A percentile compares a stretch with the other conserved stretches of the same genome.
Evolutionary conservation across 1,140 invertebrate genomes (phyloP).

Genomic region (Leptoteleia sp.): DNA sequence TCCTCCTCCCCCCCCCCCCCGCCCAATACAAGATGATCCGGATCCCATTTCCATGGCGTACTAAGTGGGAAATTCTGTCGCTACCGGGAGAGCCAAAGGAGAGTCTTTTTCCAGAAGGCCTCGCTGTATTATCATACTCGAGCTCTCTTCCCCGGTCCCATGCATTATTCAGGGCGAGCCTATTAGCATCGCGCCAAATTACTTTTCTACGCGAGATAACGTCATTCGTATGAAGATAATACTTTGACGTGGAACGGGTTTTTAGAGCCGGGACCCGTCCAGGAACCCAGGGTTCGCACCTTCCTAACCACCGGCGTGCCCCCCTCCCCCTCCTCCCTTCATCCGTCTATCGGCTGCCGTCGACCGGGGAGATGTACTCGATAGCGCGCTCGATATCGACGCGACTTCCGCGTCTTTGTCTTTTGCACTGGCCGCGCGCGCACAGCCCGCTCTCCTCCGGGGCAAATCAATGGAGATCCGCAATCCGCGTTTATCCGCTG

Average conservation of each 20-base stretch:
- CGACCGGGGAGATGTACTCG: conserved; percentile 27
- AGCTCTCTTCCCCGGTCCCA: conserved; percentile 74
- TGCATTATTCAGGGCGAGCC: conserved; percentile 76
- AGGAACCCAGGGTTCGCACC: too few relatives aligned
- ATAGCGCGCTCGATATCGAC: conserved; percentile 34
- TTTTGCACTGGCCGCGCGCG: too few relatives aligned
- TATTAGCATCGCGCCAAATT: conserved; percentile 79
- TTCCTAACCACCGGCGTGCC: too few relatives aligned
- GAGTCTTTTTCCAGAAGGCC: conserved; percentile 66
- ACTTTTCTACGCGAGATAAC: conserved; percentile 75
- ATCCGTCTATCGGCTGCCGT: conserved; percentile 10
- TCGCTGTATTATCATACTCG: conserved; percentile 73
- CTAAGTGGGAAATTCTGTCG: conserved; percentile 77
- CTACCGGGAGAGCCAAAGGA: conserved; percentile 68
- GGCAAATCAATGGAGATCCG: conserved; percentile 22
- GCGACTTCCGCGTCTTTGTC: conserved; percentile 38
- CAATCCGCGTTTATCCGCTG: conserved; percentile 14
- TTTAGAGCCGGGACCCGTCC: conserved; percentile 32
- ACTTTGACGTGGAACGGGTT: conserved; percentile 59
- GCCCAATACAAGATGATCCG: conserved; percentile 68
- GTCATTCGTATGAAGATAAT: conserved; percentile 74
- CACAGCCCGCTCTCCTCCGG: background rate
- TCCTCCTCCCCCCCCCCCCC: too few relatives aligned
- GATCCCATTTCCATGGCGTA: conserved; percentile 74
- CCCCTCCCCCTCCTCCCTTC: conserved; percentile 4